Conservation (phyloP, 2,113 vertebrate genomes). For the Grallaria varia region DNA sequence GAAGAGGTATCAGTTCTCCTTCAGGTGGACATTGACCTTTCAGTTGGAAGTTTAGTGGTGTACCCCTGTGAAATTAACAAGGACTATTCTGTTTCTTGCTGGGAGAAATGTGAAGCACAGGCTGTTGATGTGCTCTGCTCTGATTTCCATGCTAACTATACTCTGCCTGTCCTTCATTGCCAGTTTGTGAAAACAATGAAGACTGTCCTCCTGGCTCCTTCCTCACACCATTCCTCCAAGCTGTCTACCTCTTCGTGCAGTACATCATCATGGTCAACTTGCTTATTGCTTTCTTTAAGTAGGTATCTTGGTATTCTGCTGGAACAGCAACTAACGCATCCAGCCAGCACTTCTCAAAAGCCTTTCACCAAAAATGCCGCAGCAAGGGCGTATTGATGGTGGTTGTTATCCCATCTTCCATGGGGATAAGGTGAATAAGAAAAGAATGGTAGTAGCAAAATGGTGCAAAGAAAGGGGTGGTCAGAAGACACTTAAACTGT, state of each 20-base stretch:
- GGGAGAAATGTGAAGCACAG: not conserved
- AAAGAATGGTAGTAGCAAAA: not conserved
- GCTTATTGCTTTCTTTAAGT: constrained; percentile 98
- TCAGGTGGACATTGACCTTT: not conserved
- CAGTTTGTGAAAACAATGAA: constrained; percentile 77
- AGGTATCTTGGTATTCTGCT: constrained; percentile 51
- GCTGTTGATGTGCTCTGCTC: not conserved
- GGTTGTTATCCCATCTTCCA: not conserved
- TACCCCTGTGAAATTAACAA: not conserved
- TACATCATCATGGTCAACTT: constrained; percentile 99
- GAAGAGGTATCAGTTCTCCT: not conserved
- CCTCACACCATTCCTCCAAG: constrained; percentile 89
- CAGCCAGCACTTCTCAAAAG: not conserved
- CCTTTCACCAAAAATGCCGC: not conserved
- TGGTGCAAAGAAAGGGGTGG: not conserved
- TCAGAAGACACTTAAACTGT: not conserved
- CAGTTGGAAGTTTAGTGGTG: not conserved
- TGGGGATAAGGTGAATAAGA: not conserved
- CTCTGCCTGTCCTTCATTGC: constrained; percentile 3
- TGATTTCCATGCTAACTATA: not conserved
- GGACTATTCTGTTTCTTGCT: not conserved
- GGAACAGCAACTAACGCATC: not conserved
- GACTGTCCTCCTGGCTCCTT: constrained; percentile 89
- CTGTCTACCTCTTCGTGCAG: constrained; percentile 95
- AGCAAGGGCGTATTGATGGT: not conserved